These are phyloP conservation scores for Mormyrus iriodes DNA, from an alignment of 2,113 vertebrate genomes.

Conservation along the genomic window DNA sequence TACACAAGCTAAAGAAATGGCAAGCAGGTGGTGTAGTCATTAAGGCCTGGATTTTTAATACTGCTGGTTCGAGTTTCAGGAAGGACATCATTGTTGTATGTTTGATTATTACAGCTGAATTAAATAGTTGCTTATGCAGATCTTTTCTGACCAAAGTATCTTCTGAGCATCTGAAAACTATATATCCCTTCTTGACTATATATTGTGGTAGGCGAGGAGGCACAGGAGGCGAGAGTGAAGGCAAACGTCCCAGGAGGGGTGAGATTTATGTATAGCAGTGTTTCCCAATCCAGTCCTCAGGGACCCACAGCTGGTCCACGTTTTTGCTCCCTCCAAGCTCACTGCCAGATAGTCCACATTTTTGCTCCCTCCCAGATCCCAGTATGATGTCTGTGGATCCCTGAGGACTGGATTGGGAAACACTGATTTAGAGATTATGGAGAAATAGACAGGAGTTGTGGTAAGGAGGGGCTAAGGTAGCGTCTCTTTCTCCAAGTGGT, in stretches of 20 bases:
- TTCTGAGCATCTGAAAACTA: neutral
- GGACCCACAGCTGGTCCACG: neutral
- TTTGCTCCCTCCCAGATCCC: no score
- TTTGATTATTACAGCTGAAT: neutral
- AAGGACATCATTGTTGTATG: neutral
- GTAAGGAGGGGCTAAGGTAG: neutral
- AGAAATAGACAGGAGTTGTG: neutral
- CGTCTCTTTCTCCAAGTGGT: neutral
- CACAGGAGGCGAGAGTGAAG: neutral
- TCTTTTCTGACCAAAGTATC: neutral
- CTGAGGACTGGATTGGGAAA: neutral
- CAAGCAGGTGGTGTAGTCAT: neutral
- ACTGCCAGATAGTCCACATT: neutral
- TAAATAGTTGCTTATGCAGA: neutral
- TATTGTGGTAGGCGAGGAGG: neutral
- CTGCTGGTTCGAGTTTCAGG: neutral
- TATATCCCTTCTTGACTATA: neutral
- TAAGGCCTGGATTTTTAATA: neutral
- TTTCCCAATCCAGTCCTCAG: neutral
- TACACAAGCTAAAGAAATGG: neutral
- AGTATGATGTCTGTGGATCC: neutral
- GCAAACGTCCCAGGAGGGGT: neutral
- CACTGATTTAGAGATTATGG: neutral
- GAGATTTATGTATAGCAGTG: neutral
- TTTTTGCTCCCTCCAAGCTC: neutral